Evolutionary conservation across 2,797 vertebrate genomes (phyloP).

Genomic region (Enteromius trimaculatus): DNA sequence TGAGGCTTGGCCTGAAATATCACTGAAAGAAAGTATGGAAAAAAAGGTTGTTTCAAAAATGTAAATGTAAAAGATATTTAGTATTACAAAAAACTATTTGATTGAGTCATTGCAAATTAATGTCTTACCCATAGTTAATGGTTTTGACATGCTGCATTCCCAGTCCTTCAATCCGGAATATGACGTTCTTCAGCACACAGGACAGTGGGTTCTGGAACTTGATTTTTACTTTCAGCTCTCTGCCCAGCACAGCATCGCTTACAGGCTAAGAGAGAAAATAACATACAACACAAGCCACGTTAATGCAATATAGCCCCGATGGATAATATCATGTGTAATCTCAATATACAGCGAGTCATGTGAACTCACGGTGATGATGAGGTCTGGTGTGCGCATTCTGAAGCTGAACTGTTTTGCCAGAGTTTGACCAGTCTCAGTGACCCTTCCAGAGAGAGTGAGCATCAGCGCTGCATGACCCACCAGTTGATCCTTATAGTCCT

Average conservation of each 20-base stretch:
- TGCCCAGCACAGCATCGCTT: conserved; percentile 74
- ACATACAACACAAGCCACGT: background rate
- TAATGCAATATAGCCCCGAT: too few species aligned
- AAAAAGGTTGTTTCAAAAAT: background rate
- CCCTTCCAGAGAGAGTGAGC: conserved; percentile 80
- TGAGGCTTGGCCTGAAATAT: conserved; percentile 68
- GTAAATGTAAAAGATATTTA: background rate
- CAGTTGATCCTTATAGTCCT: conserved; percentile 82
- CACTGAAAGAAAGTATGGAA: conserved; percentile 62
- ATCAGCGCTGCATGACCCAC: conserved; percentile 88
- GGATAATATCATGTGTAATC: background rate
- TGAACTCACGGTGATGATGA: conserved; percentile 78
- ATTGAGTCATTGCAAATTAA: background rate
- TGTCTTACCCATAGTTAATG: conserved; percentile 81
- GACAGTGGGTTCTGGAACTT: conserved; percentile 88
- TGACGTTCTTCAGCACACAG: conserved; percentile 75
- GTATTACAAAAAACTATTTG: background rate
- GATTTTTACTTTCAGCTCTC: conserved; percentile 84
- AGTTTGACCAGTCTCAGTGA: conserved; percentile 78
- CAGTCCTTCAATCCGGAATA: conserved; percentile 87
- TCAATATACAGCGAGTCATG: background rate
- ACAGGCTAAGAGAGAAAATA: conserved; percentile 67
- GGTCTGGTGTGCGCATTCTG: conserved; percentile 85
- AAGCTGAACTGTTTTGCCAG: conserved; percentile 88
- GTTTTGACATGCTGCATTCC: conserved; percentile 84